phyloP scores from a whole-genome alignment of 2,888 invertebrate genomes.

The Galerucella nymphaeae region DNA sequence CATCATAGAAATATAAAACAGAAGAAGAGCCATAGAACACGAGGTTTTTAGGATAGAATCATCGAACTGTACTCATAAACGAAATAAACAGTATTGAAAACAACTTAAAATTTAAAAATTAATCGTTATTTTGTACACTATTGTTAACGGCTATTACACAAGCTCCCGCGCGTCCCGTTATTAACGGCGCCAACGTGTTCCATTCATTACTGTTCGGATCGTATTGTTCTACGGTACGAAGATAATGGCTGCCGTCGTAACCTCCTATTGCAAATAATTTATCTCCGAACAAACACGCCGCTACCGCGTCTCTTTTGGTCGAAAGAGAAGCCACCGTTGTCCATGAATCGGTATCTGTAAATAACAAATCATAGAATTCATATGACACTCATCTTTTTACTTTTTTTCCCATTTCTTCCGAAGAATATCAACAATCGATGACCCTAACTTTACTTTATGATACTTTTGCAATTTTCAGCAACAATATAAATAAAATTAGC shows the following conservation, averaged over 20 bases:
- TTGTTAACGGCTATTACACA: slow-evolving; percentile 77
- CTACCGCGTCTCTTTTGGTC: slow-evolving; percentile 88
- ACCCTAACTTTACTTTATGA: too few species aligned
- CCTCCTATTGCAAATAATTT: slow-evolving; percentile 87
- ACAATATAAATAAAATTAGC: neutral
- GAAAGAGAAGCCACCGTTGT: slow-evolving; percentile 85
- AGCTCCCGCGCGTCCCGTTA: slow-evolving; percentile 88
- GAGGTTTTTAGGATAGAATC: neutral
- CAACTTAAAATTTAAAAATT: slow-evolving; percentile 17
- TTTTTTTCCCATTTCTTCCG: too few species aligned
- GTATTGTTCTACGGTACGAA: slow-evolving; percentile 89
- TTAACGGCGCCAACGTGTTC: slow-evolving; percentile 81
- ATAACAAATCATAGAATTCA: slow-evolving; percentile 35
- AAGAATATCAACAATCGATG: too few species aligned
- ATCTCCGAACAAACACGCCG: slow-evolving; percentile 87
- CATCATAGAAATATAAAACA: too few species aligned
- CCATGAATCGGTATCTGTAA: slow-evolving; percentile 85
- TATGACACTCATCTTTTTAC: too few species aligned
- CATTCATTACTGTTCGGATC: slow-evolving; percentile 86
- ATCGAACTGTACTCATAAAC: neutral
- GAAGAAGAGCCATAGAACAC: neutral
- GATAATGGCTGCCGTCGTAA: slow-evolving; percentile 89
- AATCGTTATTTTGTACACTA: slow-evolving; percentile 37
- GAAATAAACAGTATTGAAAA: slow-evolving; percentile 2
- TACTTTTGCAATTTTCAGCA: too few species aligned